Evolutionary conservation across 2,888 invertebrate genomes (phyloP), one percentile per base, ranked within the genome.

Genomic region (Lycocerus yunnanus): DNA sequence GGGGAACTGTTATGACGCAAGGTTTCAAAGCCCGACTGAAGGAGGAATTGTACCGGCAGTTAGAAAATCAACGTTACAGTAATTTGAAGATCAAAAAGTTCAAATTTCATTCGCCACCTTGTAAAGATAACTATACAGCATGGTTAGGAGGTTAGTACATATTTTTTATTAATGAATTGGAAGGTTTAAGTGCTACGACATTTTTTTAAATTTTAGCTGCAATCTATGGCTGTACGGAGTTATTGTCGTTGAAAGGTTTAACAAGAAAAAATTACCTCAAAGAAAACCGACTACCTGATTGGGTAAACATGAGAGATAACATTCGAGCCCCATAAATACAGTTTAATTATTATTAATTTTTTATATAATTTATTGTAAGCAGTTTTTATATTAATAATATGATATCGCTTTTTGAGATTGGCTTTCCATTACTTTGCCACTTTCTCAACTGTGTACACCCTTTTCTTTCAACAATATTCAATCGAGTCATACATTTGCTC

Each of bases 1-100:
- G 98, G 43, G 99, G 99, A 11, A 93, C 94, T 1, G 90, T 93
- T 0, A 93, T 94, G 91, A 88, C 95, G 78, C 93, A 93, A 71
- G 98, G 98, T 0, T 93, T 99, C 81, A 90, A 92, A 82, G 90
- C 94, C 16, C 91, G 98, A 70, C 89, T 99, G 1, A 91, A 92
- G 78, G 88, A 91, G 1, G 98, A 98, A 87, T 88, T 98, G 72
- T 88, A 91, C 27, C 84, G 89, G 73, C 89, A 96, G 63, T 84
- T 93, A n/a, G 86, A 89, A 20, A 89, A 89, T 79, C 89, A 90
- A 58, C 93, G 95, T 85, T 89, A 89, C 78, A 89, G 89, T 0
- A 89, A 90, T 77, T 87, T 94, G 60, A 90, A 90, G 78, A 84
- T 93, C 16, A 88, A 90, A 71, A 88, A 88, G 20, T 93, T 97